Evolutionary conservation across 2,113 vertebrate species (phyloP).

Genomic region (Enhydra lutris): DNA sequence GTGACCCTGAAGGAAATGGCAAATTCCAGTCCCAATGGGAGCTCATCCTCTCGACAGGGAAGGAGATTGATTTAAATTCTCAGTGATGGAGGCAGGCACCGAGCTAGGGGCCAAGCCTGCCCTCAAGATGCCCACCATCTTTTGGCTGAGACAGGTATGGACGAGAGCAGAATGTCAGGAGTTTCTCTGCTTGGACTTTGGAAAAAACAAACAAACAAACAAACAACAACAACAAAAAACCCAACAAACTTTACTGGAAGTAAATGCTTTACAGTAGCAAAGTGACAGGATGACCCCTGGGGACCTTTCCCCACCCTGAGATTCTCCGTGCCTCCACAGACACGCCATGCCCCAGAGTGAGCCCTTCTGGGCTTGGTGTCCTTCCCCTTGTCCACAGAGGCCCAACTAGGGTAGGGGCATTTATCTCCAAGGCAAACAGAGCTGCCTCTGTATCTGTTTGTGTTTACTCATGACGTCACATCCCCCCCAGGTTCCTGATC

Average conservation of each 20-base stretch:
- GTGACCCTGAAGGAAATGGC: neutral
- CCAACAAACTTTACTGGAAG: neutral
- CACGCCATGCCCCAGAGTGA: neutral
- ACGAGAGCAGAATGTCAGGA: neutral
- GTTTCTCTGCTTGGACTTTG: neutral
- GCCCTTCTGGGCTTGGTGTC: neutral
- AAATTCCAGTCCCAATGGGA: neutral
- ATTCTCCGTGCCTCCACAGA: neutral
- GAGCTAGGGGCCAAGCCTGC: neutral
- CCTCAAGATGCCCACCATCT: neutral
- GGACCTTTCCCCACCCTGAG: neutral
- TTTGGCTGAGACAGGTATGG: neutral
- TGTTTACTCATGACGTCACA: slow-evolving; percentile 49
- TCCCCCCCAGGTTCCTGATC: neutral
- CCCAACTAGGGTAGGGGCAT: neutral
- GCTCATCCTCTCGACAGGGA: accelerated
- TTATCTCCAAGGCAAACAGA: slow-evolving; percentile 36
- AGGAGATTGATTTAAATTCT: neutral
- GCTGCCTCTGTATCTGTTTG: neutral
- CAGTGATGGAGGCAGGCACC: accelerated
- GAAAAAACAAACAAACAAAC: neutral
- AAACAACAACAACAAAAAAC: too few species aligned
- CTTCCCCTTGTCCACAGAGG: neutral
- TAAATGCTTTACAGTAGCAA: neutral
- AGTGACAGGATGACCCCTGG: neutral